These are phyloP conservation scores for Limnephilus rhombicus DNA, from an alignment of 2,888 invertebrate species.

Conservation along the genomic window DNA sequence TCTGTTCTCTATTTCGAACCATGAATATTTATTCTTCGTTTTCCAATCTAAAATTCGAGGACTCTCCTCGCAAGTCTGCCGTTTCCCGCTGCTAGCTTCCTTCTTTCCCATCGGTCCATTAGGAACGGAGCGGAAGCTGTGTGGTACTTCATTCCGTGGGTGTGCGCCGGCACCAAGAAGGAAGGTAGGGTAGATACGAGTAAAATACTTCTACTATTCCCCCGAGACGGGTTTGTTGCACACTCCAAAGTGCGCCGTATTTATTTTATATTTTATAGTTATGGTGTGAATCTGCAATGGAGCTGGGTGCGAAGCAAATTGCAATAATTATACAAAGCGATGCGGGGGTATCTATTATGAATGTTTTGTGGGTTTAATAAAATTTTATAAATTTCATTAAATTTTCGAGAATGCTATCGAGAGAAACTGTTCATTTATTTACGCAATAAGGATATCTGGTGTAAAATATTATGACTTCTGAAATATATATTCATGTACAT, in stretches of 20 bases:
- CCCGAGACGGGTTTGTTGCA: not conserved
- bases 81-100: constrained; percentile 1
- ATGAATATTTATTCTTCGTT: not conserved
- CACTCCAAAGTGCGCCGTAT: not conserved
- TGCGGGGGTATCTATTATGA: not conserved
- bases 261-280: not conserved
- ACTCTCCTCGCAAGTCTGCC: not conserved
- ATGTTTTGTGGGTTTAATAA: not conserved
- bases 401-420: too few species aligned
- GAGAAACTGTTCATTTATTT: too few species aligned
- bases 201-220: not conserved
- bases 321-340: not conserved
- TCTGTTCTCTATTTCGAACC: not conserved
- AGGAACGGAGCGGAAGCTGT: not conserved
- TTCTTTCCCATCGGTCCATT: not conserved
- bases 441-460: too few species aligned
- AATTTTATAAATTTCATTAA: too few species aligned
- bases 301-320: not conserved
- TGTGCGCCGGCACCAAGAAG: not conserved
- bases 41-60: not conserved
- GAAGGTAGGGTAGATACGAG: not conserved
- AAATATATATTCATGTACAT: too few species aligned
- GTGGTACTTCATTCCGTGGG: not conserved
- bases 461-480: too few species aligned
- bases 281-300: not conserved